Evolutionary conservation across 2,888 invertebrate genomes (phyloP), one percentile per base, ranked within the genome.

Genomic region (Drosophila meridionalis): DNA sequence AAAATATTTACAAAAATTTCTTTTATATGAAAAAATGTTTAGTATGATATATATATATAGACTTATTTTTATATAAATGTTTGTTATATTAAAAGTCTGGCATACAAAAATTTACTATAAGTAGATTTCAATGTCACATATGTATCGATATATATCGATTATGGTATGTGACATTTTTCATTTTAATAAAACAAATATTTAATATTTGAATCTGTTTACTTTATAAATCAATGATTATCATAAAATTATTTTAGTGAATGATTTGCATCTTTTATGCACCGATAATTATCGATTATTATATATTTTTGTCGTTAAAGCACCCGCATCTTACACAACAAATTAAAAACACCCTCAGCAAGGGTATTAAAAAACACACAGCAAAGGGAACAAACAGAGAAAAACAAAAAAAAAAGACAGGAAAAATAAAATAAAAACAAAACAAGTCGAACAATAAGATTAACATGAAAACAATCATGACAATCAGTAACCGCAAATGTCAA

Each of bases 401-500:
- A 65, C 26, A 53, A 63, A 63, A 63, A 73, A 45, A 34, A n/a
- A n/a, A n/a, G n/a, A 42, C 26, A 53, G 26, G n/a, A 45, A 64
- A 55, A 50, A 57, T 62, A 32, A 50, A 32, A 50, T 32, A 63
- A 69, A 58, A 77, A 73, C 40, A 74, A 61, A 74, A 61, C 63
- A 72, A 53, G 78, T 66, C 73, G 76, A 82, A 79, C 85, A 91
- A 89, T 84, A 88, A 88, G 90, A 91, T 90, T 90, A 82, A 90
- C 90, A 89, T 84, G 81, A 89, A 90, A 88, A 89, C 87, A 91
- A 91, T 89, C 90, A 90, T 87, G 90, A 89, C 89, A 89, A 90
- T 89, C 84, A 88, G 83, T 78, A 89, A 87, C 89, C 90, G 83
- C 90, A 91, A 91, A 91, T 90, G 89, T 90, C 90, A 90, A 90